These are phyloP conservation scores for Luscinia luscinia DNA, from an alignment of 2,797 vertebrate species.

Conservation along the genomic window DNA sequence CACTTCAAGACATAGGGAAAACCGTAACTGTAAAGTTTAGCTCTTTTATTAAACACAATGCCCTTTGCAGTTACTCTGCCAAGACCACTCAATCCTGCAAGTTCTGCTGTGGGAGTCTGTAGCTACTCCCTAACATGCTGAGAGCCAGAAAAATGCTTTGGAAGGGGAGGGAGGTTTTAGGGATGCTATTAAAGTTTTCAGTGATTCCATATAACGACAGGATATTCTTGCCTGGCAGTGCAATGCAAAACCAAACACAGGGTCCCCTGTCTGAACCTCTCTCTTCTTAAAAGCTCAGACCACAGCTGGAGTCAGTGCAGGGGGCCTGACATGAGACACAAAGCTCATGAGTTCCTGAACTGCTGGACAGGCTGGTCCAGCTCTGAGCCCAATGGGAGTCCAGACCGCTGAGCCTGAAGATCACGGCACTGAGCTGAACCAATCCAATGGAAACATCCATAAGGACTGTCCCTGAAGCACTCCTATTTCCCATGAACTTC, in stretches of 20 bases:
- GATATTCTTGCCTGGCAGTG: background rate
- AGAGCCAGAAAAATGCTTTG: background rate
- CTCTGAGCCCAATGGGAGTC: background rate
- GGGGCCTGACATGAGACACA: background rate
- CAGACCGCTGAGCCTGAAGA: background rate
- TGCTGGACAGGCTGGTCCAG: background rate
- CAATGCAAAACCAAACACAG: background rate
- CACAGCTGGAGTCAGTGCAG: background rate
- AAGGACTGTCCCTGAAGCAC: background rate
- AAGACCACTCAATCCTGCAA: slow-evolving; percentile 21
- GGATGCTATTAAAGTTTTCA: slow-evolving; percentile 2
- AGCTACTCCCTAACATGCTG: background rate
- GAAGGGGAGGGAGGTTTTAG: background rate
- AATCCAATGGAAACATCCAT: background rate
- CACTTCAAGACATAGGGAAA: slow-evolving; percentile 13
- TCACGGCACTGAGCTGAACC: background rate
- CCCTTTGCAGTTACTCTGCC: slow-evolving; percentile 41
- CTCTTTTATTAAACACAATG: slow-evolving; percentile 32
- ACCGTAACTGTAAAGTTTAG: background rate
- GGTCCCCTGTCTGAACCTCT: background rate
- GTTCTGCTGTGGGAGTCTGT: background rate
- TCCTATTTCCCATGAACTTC: background rate
- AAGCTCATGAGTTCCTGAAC: background rate
- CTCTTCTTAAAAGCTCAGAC: background rate
- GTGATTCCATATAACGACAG: background rate